Conservation (phyloP, 2,888 invertebrate genomes). For the Neria commutata region DNA sequence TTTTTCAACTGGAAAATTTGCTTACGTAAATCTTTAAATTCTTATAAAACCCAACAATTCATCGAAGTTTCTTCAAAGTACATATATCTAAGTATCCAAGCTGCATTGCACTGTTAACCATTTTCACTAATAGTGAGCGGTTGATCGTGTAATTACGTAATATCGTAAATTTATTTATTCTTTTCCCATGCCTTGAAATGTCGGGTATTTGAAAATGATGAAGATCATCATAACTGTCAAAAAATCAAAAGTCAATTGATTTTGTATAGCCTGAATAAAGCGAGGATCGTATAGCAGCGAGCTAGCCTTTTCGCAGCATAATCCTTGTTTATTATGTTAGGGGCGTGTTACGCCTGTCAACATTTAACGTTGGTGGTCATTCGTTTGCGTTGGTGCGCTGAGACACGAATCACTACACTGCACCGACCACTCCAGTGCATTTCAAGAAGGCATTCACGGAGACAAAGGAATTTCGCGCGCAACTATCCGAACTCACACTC, state of each 20-base stretch:
- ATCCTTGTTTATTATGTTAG: conserved; percentile 58
- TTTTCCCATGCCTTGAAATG: too few species aligned
- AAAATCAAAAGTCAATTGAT: conserved; percentile 35
- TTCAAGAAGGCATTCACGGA: conserved; percentile 7
- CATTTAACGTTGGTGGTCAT: conserved; percentile 62
- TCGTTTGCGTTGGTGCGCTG: conserved; percentile 28
- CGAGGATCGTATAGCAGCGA: conserved; percentile 40
- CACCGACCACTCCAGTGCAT: conserved; percentile 35
- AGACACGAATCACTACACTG: conserved; percentile 27
- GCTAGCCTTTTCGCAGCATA: conserved; percentile 30
- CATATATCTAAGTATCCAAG: too few species aligned
- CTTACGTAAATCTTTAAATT: too few species aligned
- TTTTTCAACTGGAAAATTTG: too few species aligned
- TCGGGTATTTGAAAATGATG: too few species aligned
- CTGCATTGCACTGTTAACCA: too few species aligned
- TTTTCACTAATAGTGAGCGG: too few species aligned
- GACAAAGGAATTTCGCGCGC: conserved; percentile 3
- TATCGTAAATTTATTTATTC: too few species aligned
- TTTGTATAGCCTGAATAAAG: conserved; percentile 13
- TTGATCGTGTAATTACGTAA: too few species aligned
- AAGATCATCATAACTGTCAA: conserved; percentile 5
- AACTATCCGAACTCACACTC: conserved; percentile 8
- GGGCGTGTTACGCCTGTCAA: conserved; percentile 62
- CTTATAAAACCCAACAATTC: too few species aligned
- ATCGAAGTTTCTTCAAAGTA: too few species aligned